Evolutionary conservation across 2,113 vertebrate genomes (phyloP).

Genomic region (Brienomyrus longianalis): DNA sequence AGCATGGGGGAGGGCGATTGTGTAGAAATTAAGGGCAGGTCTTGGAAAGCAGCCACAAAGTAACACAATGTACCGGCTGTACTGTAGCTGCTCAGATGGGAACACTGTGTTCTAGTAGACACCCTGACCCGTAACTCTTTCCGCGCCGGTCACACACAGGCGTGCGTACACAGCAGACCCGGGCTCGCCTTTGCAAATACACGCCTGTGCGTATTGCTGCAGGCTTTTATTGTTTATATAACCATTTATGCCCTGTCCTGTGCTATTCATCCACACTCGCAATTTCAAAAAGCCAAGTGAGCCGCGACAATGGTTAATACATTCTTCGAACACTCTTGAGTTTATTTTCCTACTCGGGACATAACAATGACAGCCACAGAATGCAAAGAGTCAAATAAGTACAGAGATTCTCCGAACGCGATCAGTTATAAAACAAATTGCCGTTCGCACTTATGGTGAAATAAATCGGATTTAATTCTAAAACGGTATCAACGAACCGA

Average conservation of each 20-base stretch:
- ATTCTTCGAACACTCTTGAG: neutral
- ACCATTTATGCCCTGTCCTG: neutral
- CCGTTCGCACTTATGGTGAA: neutral
- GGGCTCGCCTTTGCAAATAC: neutral
- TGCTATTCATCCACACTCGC: neutral
- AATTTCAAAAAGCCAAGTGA: neutral
- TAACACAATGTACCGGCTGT: conserved; percentile 79
- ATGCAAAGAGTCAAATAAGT: neutral
- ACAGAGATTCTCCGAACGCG: neutral
- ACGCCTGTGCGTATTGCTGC: neutral
- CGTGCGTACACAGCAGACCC: neutral
- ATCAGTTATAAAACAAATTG: neutral
- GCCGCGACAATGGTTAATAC: neutral
- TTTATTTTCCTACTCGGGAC: neutral
- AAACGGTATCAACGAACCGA: neutral
- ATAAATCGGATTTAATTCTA: neutral
- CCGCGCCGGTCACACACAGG: neutral
- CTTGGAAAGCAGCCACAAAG: conserved; percentile 72
- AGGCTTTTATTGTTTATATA: neutral
- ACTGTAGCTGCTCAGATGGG: conserved; percentile 69
- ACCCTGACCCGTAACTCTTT: conserved; percentile 19
- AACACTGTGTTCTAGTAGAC: conserved; percentile 67
- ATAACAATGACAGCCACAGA: neutral
- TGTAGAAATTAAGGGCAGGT: conserved; percentile 64
- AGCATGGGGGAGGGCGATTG: conserved; percentile 53